Evolutionary conservation across 2,888 invertebrate genomes (phyloP).

Genomic region (Pristionchus arcanus): DNA sequence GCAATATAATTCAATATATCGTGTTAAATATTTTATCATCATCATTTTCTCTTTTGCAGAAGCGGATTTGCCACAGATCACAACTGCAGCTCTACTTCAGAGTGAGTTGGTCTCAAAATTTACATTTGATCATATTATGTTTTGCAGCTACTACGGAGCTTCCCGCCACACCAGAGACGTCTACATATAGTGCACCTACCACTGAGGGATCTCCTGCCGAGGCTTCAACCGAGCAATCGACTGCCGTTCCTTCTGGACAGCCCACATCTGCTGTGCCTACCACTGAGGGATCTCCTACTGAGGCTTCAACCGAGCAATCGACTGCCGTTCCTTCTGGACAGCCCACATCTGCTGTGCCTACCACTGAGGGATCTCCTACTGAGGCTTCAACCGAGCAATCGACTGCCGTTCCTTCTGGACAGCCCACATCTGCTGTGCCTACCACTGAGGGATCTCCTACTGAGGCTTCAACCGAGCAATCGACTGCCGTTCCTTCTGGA

Average conservation of each 20-base stretch:
- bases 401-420: not conserved
- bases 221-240: not conserved
- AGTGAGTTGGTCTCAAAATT: not conserved
- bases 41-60: not conserved
- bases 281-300: too few relatives aligned
- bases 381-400: not conserved
- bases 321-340: too few relatives aligned
- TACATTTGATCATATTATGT: not conserved
- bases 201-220: not conserved
- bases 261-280: too few relatives aligned
- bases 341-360: not conserved
- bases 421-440: not conserved
- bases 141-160: not conserved
- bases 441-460: not conserved
- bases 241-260: too few relatives aligned
- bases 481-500: too few relatives aligned
- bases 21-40: too few relatives aligned
- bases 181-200: not conserved
- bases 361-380: not conserved
- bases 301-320: too few relatives aligned
- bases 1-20: too few relatives aligned
- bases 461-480: not conserved
- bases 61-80: not conserved
- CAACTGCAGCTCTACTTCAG: not conserved
- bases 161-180: not conserved